Conservation (phyloP, 2,113 vertebrate genomes). For the Xerus inauris region DNA sequence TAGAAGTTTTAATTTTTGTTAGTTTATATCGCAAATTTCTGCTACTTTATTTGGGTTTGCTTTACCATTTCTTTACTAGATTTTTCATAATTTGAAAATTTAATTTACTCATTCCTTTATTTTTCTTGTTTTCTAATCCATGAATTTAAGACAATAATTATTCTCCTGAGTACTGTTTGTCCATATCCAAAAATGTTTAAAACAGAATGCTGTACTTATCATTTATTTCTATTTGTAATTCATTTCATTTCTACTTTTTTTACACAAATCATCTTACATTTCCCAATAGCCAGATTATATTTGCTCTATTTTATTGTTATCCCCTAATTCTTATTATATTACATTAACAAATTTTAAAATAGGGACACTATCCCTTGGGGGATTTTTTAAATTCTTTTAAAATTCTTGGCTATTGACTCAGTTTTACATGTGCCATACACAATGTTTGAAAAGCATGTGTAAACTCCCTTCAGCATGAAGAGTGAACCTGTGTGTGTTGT, state of each 20-base stretch:
- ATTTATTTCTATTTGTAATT: not conserved
- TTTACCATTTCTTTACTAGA: not conserved
- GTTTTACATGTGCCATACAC: not conserved
- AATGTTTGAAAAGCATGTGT: not conserved
- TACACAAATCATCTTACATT: conserved; percentile 37
- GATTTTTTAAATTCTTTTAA: not conserved
- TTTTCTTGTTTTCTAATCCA: not conserved
- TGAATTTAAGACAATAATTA: not conserved
- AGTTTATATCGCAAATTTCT: conserved; percentile 5
- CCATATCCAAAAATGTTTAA: not conserved
- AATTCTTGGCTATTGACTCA: not conserved
- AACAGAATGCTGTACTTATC: not conserved
- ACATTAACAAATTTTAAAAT: not conserved
- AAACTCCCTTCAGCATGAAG: not conserved
- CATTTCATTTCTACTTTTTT: conserved; percentile 20
- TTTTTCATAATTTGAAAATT: conserved; percentile 14
- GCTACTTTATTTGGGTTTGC: not conserved
- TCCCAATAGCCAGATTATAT: not conserved
- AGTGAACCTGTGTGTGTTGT: not conserved
- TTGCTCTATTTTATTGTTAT: not conserved
- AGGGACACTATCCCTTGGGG: not conserved
- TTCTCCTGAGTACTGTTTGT: not conserved
- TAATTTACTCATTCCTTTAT: conserved; percentile 25
- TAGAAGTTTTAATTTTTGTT: not conserved
- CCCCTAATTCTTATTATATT: not conserved